Conservation (phyloP, 2,797 vertebrate species). For the Harpagifer antarcticus region DNA sequence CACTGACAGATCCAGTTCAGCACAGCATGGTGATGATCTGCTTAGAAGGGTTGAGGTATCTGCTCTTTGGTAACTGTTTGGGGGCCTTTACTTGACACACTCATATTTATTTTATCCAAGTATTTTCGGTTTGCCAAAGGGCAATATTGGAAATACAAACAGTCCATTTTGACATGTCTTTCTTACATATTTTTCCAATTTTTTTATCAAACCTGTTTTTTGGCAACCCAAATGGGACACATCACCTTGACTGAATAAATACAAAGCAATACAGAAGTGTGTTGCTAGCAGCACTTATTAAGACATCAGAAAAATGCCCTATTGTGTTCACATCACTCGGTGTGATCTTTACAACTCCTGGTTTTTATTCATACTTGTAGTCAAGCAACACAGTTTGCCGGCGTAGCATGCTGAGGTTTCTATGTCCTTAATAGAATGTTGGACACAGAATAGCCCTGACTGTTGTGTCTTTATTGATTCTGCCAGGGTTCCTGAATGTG, state of each 20-base stretch:
- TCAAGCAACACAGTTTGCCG: conserved; percentile 25
- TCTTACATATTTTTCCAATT: too few species aligned
- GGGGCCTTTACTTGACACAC: neutral
- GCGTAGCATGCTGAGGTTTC: neutral
- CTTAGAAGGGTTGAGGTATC: neutral
- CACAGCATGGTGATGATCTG: neutral
- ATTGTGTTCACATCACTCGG: neutral
- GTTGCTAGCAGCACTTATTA: neutral
- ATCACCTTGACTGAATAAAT: neutral
- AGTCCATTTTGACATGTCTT: neutral
- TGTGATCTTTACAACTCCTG: conserved; percentile 4
- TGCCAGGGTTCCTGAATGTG: conserved; percentile 66
- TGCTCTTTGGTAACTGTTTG: neutral
- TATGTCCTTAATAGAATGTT: conserved; percentile 51
- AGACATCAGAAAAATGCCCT: neutral
- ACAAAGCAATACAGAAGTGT: neutral
- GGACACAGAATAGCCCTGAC: conserved; percentile 59
- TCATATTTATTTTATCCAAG: neutral
- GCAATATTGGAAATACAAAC: neutral
- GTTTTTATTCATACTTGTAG: conserved; percentile 8
- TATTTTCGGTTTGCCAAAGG: neutral
- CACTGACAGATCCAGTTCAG: conserved; percentile 32
- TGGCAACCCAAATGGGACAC: neutral
- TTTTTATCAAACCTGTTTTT: neutral
- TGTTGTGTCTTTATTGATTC: conserved; percentile 75